These are phyloP conservation scores for Artibeus jamaicensis DNA, from an alignment of 2,797 vertebrate species.

Conservation along the genomic window DNA sequence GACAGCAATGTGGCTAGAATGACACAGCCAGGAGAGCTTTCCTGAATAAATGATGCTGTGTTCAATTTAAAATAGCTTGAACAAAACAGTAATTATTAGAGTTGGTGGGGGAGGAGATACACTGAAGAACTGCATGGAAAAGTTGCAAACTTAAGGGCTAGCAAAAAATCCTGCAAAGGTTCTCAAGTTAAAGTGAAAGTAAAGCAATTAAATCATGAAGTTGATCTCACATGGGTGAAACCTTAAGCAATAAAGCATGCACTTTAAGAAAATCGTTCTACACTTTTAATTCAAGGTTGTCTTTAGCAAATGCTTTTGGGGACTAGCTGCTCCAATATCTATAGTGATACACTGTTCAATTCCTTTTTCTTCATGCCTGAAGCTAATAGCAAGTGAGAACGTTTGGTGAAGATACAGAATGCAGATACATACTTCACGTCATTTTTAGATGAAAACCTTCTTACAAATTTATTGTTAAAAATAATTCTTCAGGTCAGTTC, in stretches of 20 bases:
- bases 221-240: not conserved
- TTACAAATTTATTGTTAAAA: not conserved
- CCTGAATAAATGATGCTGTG: not conserved
- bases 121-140: not conserved
- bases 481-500: not conserved
- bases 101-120: not conserved
- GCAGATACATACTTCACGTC: not conserved
- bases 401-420: not conserved
- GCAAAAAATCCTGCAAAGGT: not conserved
- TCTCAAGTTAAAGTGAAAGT: constrained; percentile 25
- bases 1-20: not conserved
- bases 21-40: constrained; percentile 22
- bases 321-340: not conserved
- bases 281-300: not conserved
- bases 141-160: not conserved
- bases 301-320: not conserved
- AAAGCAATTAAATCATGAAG: not conserved
- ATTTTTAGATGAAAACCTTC: constrained; percentile 1
- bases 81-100: not conserved
- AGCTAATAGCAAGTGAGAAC: not conserved
- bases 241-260: not conserved
- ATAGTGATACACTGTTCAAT: not conserved
- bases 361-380: not conserved
- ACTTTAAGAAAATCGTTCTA: not conserved
- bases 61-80: not conserved